Percentiles rank a stretch among this genome's conserved stretches.
These are phyloP conservation scores for roundworm (Caenorhabditis elegans) DNA, from an alignment of 1,140 invertebrate species.

Conservation along the genomic window DNA sequence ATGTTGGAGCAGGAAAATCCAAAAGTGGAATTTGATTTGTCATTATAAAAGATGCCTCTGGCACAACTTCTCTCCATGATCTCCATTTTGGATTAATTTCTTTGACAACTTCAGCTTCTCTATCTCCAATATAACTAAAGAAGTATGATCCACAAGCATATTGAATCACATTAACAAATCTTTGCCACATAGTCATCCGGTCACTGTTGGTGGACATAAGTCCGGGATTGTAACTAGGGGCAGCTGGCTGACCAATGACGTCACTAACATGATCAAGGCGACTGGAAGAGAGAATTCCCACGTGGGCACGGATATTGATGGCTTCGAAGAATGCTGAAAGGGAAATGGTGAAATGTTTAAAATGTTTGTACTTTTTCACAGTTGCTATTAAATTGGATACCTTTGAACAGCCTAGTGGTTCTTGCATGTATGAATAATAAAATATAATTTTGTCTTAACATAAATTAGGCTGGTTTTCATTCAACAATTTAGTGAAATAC, in stretches of 20 bases:
- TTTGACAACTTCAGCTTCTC: background rate
- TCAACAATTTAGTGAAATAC: no score
- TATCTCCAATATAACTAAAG: background rate
- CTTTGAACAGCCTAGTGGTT: no score
- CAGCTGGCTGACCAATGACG: constrained; percentile 1
- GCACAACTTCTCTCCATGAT: background rate
- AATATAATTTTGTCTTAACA: no score
- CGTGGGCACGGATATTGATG: background rate
- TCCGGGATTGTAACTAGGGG: constrained; percentile 30
- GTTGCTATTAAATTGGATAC: no score
- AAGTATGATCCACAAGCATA: constrained; percentile 9
- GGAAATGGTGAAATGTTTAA: no score
- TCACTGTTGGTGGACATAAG: background rate
- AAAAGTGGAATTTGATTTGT: constrained; percentile 48
- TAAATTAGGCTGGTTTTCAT: no score
- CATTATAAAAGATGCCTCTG: constrained; percentile 28
- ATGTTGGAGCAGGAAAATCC: constrained; percentile 48
- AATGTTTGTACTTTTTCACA: no score
- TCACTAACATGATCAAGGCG: background rate
- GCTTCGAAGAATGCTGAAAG: constrained; percentile 12
- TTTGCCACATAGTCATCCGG: background rate
- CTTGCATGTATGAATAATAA: no score
- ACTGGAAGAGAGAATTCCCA: background rate
- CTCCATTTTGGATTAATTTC: background rate
- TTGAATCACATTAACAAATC: constrained; percentile 2